Evolutionary conservation across 2,797 vertebrate species (phyloP), one percentile per base, ranked within the genome.

Genomic region (Urophycis tenuis): DNA sequence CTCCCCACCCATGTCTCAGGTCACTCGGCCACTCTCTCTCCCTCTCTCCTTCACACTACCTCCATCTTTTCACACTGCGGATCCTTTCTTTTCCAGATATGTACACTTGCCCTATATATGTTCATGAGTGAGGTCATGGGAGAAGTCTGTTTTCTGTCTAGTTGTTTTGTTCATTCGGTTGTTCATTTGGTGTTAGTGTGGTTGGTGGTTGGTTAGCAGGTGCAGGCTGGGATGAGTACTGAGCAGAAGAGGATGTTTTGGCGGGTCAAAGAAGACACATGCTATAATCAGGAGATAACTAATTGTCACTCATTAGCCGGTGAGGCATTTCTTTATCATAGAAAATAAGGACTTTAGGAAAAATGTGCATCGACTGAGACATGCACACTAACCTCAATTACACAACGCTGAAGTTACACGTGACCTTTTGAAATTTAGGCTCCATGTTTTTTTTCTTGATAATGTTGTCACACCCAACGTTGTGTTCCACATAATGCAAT

Each of bases 401-500:
- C 77, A 45, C 72, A 49, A 29, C 8, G 35, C 53, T 78, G n/a
- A 82, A 83, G 75, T 36, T 77, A 83, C 80, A 34, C 53, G 30
- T 83, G 82, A 88, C 85, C 87, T 88, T 86, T 67, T 72, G n/a
- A 74, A 81, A 82, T 79, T 30, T 81, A 73, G 74, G 53, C 67
- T 70, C n/a, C 80, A 25, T n/a, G 53, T 60, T 60, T 84, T 75
- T 75, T 78, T 75, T 80, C 80, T 74, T 70, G 81, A 81, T 83
- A 85, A 86, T 79, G 71, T 74, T 76, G 84, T 90, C 77, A 83
- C 71, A 86, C 11, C 64, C 78, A 71, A 33, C 82, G 80, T 89
- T 88, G 85, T 82, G 81, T 84, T 86, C 74, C 75, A 77, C 64
- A 71, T 76, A 87, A 88, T 75, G 85, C 85, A 87, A 87, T 86